phyloP scores from a whole-genome alignment of 2,797 vertebrate species.

The Siniperca obscura region DNA sequence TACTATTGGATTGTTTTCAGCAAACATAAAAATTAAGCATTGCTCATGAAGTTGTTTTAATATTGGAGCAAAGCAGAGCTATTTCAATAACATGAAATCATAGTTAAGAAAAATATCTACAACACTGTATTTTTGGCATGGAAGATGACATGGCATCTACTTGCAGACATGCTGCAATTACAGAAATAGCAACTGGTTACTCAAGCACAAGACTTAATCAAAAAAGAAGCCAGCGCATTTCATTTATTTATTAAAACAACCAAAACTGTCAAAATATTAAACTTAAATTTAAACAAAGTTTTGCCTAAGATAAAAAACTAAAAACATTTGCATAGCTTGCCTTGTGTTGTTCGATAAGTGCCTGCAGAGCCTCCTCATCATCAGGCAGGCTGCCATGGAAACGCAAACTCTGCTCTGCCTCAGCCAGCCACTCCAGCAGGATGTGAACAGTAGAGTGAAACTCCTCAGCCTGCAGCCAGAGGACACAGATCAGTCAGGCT shows the following conservation, averaged over 20 bases:
- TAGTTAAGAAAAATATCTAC: slow-evolving; percentile 52
- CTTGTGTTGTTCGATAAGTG: slow-evolving; percentile 95
- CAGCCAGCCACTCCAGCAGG: slow-evolving; percentile 97
- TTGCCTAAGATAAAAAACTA: not conserved
- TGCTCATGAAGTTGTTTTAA: slow-evolving; percentile 29
- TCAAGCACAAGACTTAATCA: slow-evolving; percentile 46
- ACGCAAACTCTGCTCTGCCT: slow-evolving; percentile 96
- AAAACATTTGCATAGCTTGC: slow-evolving; percentile 74
- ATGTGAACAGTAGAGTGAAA: slow-evolving; percentile 97
- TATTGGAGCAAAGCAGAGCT: slow-evolving; percentile 17
- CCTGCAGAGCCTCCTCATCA: slow-evolving; percentile 92
- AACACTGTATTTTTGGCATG: slow-evolving; percentile 58
- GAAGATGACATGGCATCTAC: slow-evolving; percentile 45
- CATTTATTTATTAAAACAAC: slow-evolving; percentile 22
- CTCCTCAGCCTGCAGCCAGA: slow-evolving; percentile 91
- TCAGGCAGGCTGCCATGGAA: slow-evolving; percentile 97
- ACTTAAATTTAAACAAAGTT: slow-evolving; percentile 3
- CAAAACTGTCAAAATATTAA: slow-evolving; percentile 17
- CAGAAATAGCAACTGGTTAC: slow-evolving; percentile 35
- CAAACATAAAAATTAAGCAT: slow-evolving; percentile 39
- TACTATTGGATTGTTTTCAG: slow-evolving; percentile 45
- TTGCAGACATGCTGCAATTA: slow-evolving; percentile 45
- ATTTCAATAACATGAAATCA: slow-evolving; percentile 72
- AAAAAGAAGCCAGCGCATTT: slow-evolving; percentile 46
- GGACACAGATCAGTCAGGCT: slow-evolving; percentile 41